Evolutionary conservation across 2,113 vertebrate species (phyloP).

Genomic region (Trichechus manatus): DNA sequence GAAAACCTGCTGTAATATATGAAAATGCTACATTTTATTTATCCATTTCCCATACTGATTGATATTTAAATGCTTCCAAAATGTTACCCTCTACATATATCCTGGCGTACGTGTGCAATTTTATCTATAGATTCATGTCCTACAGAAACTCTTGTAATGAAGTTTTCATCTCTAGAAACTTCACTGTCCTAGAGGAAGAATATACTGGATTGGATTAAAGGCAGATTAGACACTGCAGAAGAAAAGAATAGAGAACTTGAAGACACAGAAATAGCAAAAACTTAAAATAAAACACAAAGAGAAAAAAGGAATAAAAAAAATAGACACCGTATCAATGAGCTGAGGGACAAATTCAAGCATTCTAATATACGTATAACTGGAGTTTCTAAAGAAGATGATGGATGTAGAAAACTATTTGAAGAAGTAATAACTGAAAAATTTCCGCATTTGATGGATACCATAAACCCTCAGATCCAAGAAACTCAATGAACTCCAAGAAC

Average conservation of each 20-base stretch:
- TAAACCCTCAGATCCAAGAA: not conserved
- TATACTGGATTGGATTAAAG: not conserved
- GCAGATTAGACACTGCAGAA: not conserved
- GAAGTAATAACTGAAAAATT: too few relatives aligned
- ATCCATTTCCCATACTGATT: not conserved
- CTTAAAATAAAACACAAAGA: not conserved
- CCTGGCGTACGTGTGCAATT: not conserved
- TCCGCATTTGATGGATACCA: too few relatives aligned
- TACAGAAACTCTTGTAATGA: too few relatives aligned
- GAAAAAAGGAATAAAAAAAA: not conserved
- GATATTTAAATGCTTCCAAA: constrained; percentile 15
- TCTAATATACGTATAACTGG: not conserved
- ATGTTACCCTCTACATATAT: not conserved
- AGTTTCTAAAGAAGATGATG: not conserved
- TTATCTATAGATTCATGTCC: too few relatives aligned
- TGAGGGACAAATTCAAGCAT: not conserved
- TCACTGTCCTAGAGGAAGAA: not conserved
- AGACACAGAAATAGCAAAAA: not conserved
- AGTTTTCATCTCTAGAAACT: not conserved
- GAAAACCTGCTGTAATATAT: not conserved
- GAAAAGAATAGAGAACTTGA: not conserved
- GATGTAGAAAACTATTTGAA: not conserved
- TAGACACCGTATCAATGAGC: not conserved
- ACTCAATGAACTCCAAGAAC: not conserved
- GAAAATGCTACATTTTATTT: not conserved